These are phyloP conservation scores for Torymus auratus DNA, from an alignment of 2,888 invertebrate genomes.

Conservation along the genomic window DNA sequence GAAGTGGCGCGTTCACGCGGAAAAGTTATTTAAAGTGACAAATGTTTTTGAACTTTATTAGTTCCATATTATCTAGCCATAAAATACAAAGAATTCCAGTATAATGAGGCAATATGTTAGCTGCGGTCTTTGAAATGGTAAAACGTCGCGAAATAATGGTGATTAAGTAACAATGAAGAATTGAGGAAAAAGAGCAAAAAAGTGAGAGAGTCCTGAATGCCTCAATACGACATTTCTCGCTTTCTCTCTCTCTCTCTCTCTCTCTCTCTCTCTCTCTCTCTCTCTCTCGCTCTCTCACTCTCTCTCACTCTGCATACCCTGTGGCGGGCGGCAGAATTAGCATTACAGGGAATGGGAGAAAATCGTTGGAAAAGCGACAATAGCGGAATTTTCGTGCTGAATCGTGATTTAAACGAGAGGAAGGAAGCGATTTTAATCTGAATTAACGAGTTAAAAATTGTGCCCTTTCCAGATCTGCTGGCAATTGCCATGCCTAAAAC, in stretches of 20 bases:
- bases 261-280: background rate
- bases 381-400: conserved; percentile 55
- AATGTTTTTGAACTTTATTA: conserved; percentile 22
- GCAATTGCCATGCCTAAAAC: conserved; percentile 27
- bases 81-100: conserved; percentile 22
- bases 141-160: conserved; percentile 53
- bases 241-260: no score
- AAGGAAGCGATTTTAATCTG: conserved; percentile 59
- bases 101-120: conserved; percentile 48
- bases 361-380: conserved; percentile 56
- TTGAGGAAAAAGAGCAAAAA: conserved; percentile 43
- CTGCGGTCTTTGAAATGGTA: conserved; percentile 25
- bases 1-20: no score
- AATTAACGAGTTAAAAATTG: conserved; percentile 59
- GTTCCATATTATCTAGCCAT: conserved; percentile 2
- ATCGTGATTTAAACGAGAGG: conserved; percentile 56
- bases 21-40: background rate
- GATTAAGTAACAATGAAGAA: conserved; percentile 57
- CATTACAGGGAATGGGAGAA: conserved; percentile 55
- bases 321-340: conserved; percentile 54
- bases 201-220: conserved; percentile 28
- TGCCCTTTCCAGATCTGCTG: conserved; percentile 22
- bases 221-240: conserved; percentile 39
- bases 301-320: conserved; percentile 1
- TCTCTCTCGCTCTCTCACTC: no score